Percentiles rank a stretch among this genome's conserved stretches.
phyloP scores from a whole-genome alignment of 2,888 invertebrate species.

The Luperina testacea region DNA sequence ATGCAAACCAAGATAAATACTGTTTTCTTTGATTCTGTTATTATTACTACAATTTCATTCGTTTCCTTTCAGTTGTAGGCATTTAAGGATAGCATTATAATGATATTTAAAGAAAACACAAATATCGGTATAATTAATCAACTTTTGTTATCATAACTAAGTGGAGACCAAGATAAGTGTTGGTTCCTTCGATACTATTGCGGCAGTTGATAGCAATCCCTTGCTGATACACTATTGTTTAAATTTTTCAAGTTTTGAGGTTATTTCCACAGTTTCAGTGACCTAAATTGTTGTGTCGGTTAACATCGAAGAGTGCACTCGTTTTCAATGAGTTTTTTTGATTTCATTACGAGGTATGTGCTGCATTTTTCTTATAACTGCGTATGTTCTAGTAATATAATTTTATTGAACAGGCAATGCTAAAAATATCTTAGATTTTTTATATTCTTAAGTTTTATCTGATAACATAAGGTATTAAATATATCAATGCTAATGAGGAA shows the following conservation, averaged over 20 bases:
- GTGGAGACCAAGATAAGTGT: slow-evolving; percentile 64
- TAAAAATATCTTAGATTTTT: slow-evolving; percentile 47
- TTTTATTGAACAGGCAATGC: slow-evolving; percentile 18
- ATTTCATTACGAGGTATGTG: slow-evolving; percentile 71
- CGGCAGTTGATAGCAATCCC: slow-evolving; percentile 72
- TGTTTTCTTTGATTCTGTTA: slow-evolving; percentile 4
- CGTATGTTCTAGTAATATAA: slow-evolving; percentile 4
- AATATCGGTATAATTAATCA: slow-evolving; percentile 67
- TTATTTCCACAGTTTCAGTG: slow-evolving; percentile 48
- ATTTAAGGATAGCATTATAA: slow-evolving; percentile 8
- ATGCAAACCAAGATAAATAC: neutral
- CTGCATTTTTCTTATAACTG: slow-evolving; percentile 18
- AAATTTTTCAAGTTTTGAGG: slow-evolving; percentile 45
- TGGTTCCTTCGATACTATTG: slow-evolving; percentile 68
- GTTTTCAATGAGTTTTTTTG: slow-evolving; percentile 73
- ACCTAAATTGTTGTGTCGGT: slow-evolving; percentile 31
- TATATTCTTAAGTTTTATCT: slow-evolving; percentile 46
- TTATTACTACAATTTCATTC: neutral
- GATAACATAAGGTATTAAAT: slow-evolving; percentile 46
- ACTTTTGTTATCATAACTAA: slow-evolving; percentile 67
- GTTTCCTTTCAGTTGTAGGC: neutral
- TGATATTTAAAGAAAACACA: slow-evolving; percentile 8
- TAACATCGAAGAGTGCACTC: slow-evolving; percentile 18
- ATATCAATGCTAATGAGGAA: slow-evolving; percentile 47
- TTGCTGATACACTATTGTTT: slow-evolving; percentile 67